Evolutionary conservation across 2,113 vertebrate species (phyloP).

Genomic region (Phalacrocorax brasilianus): DNA sequence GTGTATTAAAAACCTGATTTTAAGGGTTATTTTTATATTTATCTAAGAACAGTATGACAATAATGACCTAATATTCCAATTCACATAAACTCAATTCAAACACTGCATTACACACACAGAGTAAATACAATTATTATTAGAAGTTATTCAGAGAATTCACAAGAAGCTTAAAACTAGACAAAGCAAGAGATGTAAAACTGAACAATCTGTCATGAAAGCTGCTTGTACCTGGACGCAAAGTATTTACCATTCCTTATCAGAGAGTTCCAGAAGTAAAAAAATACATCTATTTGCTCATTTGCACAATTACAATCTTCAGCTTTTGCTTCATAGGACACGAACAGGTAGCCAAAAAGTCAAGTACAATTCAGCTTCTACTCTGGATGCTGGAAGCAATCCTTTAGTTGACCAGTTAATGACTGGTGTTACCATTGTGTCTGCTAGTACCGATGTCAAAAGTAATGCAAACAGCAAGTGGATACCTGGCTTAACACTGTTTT

Average conservation of each 20-base stretch:
- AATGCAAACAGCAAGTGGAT: neutral
- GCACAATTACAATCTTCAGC: neutral
- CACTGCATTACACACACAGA: neutral
- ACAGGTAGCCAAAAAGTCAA: neutral
- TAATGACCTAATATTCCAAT: neutral
- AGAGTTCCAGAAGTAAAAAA: neutral
- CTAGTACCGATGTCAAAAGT: neutral
- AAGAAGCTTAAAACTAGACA: neutral
- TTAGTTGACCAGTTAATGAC: neutral
- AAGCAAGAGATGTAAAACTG: neutral
- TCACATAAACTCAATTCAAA: neutral
- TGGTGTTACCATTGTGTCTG: neutral
- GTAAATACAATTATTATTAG: neutral
- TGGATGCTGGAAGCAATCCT: neutral
- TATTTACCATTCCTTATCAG: neutral
- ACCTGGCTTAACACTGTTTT: neutral
- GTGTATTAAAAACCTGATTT: neutral
- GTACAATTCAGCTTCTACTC: neutral
- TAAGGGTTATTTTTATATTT: neutral
- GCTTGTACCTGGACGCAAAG: neutral
- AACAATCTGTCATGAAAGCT: neutral
- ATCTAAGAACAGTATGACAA: neutral
- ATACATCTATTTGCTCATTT: neutral
- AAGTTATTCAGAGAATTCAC: neutral
- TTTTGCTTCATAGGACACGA: neutral